Conservation (phyloP, 2,888 invertebrate genomes). For the Branchipolynoe longqiensis region DNA sequence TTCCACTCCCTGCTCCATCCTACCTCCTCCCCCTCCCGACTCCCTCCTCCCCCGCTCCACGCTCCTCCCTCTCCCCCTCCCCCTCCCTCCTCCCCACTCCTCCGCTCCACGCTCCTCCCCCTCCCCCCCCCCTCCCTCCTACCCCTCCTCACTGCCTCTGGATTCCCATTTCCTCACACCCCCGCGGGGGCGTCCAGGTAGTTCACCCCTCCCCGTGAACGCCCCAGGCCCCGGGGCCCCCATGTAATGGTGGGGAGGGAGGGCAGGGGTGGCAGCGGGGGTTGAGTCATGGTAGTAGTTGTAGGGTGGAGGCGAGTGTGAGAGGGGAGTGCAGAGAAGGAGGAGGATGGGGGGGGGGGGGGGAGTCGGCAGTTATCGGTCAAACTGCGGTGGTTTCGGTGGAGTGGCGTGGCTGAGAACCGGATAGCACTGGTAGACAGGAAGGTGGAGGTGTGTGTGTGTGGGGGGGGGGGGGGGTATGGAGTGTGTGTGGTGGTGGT, state of each 20-base stretch:
- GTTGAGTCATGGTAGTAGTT: slow-evolving; percentile 1
- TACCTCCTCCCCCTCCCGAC: background rate
- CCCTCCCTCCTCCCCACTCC: too few relatives aligned
- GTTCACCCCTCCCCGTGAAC: slow-evolving; percentile 5
- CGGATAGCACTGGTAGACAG: too few relatives aligned
- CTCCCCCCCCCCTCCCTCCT: background rate
- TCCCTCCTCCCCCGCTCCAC: background rate
- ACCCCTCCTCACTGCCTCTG: background rate
- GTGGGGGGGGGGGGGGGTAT: too few relatives aligned
- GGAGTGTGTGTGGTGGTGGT: too few relatives aligned
- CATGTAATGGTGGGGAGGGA: too few relatives aligned
- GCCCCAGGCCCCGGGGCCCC: slow-evolving; percentile 7
- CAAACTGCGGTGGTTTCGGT: too few relatives aligned
- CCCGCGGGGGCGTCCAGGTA: slow-evolving; percentile 18
- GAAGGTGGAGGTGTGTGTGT: too few relatives aligned
- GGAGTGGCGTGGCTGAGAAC: too few relatives aligned
- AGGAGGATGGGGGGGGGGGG: slow-evolving; percentile 24
- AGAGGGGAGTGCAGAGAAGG: background rate
- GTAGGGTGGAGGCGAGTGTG: background rate
- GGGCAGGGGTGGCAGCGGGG: background rate
- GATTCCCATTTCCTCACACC: too few relatives aligned
- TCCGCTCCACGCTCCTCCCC: background rate
- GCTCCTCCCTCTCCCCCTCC: background rate
- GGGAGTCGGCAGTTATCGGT: background rate
- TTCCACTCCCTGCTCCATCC: background rate